Evolutionary conservation across 1,140 invertebrate species (phyloP), one percentile per base, ranked within the genome.

Genomic region (Drosophila mayri): DNA sequence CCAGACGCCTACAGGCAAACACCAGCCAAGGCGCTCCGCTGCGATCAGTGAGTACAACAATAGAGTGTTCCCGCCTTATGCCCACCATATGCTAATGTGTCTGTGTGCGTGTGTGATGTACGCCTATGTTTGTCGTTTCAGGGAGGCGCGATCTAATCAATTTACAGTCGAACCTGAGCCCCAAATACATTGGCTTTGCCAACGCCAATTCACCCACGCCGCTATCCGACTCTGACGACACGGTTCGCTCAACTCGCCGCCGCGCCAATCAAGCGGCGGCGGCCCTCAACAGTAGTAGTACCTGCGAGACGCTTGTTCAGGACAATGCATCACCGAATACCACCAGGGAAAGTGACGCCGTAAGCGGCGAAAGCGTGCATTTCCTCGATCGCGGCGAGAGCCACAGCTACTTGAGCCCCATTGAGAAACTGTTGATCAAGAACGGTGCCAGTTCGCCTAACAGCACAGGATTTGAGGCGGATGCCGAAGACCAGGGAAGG

Each of bases 131-230:
- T 41, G 43, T 12, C 4, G 11, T 54, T 58, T 1, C 43, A 88
- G 84, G 77, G 12, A 90, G 76, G 50, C 85, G 85, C 14, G 85
- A 90, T 60, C 75, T 90, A 35, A 81, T 90, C 11, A 91, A 91
- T 55, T 75, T 90, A 40, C 83, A 90, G 46, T 90, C 87, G 12
- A 70, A 75, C 11, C 52, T 90, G 14, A 90, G 76, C 28, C 83
- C 88, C 2, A 91, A 90, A 50, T 90, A 90, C 47, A 91, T 90
- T 58, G 85, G 86, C n/a, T 88, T 63, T 58, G 57, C 54, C 20
- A 87, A 87, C 25, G 83, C 81, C 46, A 86, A 87, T 18, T 79
- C 76, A 16, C 75, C 79, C 25, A 63, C 60, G 20, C 65, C 83
- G 16, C 30, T 64, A 10, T 58, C 67, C 16, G 70, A 79, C 6